phyloP scores from a whole-genome alignment of 1,140 invertebrate species.

The Plectus sambesii region DNA sequence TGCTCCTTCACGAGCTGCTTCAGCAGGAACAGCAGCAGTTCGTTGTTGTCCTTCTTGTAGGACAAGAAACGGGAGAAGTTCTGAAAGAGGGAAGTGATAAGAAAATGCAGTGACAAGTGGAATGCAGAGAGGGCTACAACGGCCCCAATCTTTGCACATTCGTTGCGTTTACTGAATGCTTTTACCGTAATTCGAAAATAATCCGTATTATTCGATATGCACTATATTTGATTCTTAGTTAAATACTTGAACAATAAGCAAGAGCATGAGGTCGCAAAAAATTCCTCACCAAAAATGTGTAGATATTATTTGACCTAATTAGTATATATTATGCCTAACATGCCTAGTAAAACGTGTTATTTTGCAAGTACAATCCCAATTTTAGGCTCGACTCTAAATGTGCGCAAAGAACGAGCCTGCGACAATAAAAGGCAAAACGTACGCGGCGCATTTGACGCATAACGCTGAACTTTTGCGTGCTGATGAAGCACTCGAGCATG shows the following conservation, averaged over 20 bases:
- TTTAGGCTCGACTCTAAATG: not conserved
- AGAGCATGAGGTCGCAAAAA: too few relatives aligned
- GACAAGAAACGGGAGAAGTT: conserved; percentile 83
- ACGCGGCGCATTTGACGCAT: conserved; percentile 89
- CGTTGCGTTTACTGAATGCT: too few relatives aligned
- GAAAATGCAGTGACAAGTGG: conserved; percentile 7
- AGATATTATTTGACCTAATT: too few relatives aligned
- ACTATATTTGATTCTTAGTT: too few relatives aligned
- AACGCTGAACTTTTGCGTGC: conserved; percentile 94
- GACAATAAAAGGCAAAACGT: conserved; percentile 25
- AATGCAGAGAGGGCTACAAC: not conserved
- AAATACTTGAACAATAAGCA: too few relatives aligned
- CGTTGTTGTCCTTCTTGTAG: conserved; percentile 88
- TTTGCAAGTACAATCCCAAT: not conserved
- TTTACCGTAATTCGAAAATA: too few relatives aligned
- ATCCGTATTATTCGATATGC: too few relatives aligned
- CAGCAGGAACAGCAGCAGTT: conserved; percentile 85
- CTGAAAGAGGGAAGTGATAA: conserved; percentile 50
- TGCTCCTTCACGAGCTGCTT: conserved; percentile 84
- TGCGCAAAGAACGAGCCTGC: conserved; percentile 10
- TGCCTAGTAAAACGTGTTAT: too few relatives aligned
- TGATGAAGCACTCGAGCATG: conserved; percentile 93
- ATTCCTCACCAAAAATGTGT: too few relatives aligned
- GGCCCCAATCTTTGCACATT: conserved; percentile 10
- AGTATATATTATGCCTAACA: conserved; percentile 13